phyloP scores from a whole-genome alignment of 1,140 invertebrate species.

The Grapholita molesta region DNA sequence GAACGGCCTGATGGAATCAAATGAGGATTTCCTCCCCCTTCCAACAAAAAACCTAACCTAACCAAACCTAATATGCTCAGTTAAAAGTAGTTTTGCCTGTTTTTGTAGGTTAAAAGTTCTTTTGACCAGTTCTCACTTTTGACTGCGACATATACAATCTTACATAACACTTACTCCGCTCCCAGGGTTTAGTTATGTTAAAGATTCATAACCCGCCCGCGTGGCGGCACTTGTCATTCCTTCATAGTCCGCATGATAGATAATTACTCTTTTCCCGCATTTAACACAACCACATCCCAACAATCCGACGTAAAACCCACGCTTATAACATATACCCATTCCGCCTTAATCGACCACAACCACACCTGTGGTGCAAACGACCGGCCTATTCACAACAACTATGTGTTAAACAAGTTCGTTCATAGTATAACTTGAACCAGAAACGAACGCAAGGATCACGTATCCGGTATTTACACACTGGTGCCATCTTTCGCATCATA shows the following conservation, averaged over 20 bases:
- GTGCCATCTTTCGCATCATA: too few relatives aligned
- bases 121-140: too few relatives aligned
- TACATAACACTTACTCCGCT: not conserved
- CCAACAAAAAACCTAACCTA: too few relatives aligned
- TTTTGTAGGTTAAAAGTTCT: too few relatives aligned
- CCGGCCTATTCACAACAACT: not conserved
- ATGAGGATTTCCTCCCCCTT: too few relatives aligned
- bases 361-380: slow-evolving; percentile 13
- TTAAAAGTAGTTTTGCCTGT: not conserved
- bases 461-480: too few relatives aligned
- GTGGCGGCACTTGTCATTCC: not conserved
- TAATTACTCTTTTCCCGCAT: not conserved
- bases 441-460: too few relatives aligned
- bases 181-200: not conserved
- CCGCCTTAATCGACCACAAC: not conserved
- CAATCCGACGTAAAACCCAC: not conserved
- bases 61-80: too few relatives aligned
- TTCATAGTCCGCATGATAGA: not conserved
- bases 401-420: not conserved
- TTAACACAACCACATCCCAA: not conserved
- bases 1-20: too few relatives aligned
- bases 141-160: too few relatives aligned
- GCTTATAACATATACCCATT: slow-evolving; percentile 1
- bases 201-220: not conserved
- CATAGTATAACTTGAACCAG: not conserved